These are phyloP conservation scores for Garra rufa DNA, from an alignment of 2,113 vertebrate genomes.

Conservation along the genomic window DNA sequence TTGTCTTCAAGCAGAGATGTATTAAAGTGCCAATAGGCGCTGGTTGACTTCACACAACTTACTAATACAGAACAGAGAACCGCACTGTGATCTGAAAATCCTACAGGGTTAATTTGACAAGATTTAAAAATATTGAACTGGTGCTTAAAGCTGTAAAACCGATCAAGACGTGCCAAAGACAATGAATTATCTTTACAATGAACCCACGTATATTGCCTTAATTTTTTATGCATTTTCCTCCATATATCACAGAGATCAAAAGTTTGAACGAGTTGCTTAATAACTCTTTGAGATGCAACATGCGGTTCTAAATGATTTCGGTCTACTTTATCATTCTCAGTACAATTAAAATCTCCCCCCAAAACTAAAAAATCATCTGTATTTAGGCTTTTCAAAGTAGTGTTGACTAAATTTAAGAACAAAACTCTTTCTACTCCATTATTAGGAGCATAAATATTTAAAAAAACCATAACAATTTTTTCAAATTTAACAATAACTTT, in stretches of 20 bases:
- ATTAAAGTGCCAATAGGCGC: slow-evolving; percentile 32
- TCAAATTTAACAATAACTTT: neutral
- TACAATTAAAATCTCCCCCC: neutral
- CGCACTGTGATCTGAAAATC: neutral
- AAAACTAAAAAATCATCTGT: neutral
- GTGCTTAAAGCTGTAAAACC: neutral
- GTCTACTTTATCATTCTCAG: neutral
- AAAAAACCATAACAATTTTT: neutral
- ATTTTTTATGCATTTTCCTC: neutral
- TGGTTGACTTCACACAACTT: neutral
- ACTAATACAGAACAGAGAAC: slow-evolving; percentile 6
- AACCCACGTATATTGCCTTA: neutral
- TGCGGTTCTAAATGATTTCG: neutral
- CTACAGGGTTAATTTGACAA: neutral
- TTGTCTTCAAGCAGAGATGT: neutral
- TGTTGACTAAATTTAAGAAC: neutral
- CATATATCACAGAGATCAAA: neutral
- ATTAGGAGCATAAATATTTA: neutral
- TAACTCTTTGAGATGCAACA: neutral
- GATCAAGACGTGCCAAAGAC: neutral
- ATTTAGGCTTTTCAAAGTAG: neutral
- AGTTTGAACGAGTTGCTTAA: neutral
- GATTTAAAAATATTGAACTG: neutral
- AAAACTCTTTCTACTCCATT: neutral
- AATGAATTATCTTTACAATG: slow-evolving; percentile 4